Conservation (phyloP, 1,140 invertebrate genomes). For the Papilio polyxenes region DNA sequence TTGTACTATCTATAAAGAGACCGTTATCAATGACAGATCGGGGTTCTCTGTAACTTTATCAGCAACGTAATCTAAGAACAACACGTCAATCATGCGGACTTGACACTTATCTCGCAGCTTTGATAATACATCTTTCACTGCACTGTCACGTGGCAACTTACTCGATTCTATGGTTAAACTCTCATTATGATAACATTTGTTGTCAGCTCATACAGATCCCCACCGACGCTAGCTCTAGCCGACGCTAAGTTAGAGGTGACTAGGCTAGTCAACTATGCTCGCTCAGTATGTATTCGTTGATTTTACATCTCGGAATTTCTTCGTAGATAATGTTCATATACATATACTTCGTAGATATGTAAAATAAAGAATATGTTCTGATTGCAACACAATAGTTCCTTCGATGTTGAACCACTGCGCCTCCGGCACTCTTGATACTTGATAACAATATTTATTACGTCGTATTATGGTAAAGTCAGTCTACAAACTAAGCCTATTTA, state of each 20-base stretch:
- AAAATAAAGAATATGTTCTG: no score
- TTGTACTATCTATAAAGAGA: conserved; percentile 49
- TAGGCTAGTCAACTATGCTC: no score
- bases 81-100: conserved; percentile 68
- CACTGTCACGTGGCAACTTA: conserved; percentile 51
- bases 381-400: no score
- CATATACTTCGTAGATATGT: no score
- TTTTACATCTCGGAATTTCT: no score
- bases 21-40: conserved; percentile 71
- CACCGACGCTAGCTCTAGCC: background rate
- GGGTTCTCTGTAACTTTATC: conserved; percentile 60
- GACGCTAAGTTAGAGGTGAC: no score
- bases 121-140: conserved; percentile 51
- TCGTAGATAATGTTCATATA: no score
- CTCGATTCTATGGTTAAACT: conserved; percentile 21
- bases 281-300: no score
- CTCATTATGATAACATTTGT: background rate
- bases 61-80: conserved; percentile 60
- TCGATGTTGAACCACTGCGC: background rate
- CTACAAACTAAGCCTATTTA: background rate
- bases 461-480: background rate
- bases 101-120: conserved; percentile 51
- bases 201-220: background rate
- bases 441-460: background rate
- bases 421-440: background rate